phyloP scores from a whole-genome alignment of 2,113 vertebrate genomes.

The Mola mola region DNA sequence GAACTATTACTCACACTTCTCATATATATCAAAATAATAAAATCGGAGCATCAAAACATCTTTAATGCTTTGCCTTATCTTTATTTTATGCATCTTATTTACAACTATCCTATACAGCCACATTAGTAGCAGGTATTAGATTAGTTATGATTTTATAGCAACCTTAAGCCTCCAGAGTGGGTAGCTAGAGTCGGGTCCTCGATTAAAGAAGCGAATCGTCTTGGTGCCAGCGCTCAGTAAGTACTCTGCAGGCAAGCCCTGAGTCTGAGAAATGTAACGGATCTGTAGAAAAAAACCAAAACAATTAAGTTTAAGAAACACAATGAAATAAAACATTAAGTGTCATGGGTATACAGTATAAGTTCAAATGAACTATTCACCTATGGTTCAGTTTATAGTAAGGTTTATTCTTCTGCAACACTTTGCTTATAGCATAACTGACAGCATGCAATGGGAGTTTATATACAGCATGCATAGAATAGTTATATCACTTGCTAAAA shows the following conservation, averaged over 20 bases:
- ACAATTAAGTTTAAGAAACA: not conserved
- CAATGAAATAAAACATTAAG: not conserved
- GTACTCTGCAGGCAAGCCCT: constrained; percentile 97
- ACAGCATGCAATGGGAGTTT: no score
- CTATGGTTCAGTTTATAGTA: no score
- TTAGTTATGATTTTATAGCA: not conserved
- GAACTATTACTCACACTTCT: no score
- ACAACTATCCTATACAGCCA: not conserved
- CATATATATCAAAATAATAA: not conserved
- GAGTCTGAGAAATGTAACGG: constrained; percentile 98
- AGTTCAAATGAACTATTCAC: no score
- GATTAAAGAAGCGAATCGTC: constrained; percentile 97
- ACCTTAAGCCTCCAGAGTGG: constrained; percentile 98
- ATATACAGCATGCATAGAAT: no score
- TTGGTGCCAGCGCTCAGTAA: constrained; percentile 97
- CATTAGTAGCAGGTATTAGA: not conserved
- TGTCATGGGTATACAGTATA: no score
- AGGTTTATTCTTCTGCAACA: not conserved
- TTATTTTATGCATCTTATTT: no score
- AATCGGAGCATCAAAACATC: not conserved
- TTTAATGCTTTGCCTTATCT: no score
- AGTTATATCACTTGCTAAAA: no score
- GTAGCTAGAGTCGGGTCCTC: constrained; percentile 94
- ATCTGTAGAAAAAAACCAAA: constrained; percentile 85
- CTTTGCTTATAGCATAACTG: not conserved